These are phyloP conservation scores for Pygoscelis adeliae DNA, from an alignment of 2,113 vertebrate genomes.

Conservation along the genomic window DNA sequence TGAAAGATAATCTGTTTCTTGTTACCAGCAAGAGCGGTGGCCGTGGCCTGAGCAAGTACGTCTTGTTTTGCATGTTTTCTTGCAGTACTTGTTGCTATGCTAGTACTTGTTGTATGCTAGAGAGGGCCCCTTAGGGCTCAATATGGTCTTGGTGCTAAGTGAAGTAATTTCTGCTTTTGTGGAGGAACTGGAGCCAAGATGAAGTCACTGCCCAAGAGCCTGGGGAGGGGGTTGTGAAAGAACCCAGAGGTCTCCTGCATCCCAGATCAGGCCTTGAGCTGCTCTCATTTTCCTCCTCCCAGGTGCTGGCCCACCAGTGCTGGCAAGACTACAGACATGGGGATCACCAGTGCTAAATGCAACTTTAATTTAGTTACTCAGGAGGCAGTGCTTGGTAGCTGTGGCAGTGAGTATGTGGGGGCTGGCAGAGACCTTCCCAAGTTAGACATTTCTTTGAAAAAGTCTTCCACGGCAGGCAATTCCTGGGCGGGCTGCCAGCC, in stretches of 20 bases:
- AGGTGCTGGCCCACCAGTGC: not conserved
- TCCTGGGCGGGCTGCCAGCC: not conserved
- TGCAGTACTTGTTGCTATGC: not conserved
- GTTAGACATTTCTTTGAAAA: not conserved
- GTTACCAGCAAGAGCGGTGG: not conserved
- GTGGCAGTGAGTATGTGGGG: not conserved
- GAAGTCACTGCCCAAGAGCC: not conserved
- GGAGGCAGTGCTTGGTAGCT: not conserved
- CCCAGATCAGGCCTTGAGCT: not conserved
- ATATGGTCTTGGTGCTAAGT: not conserved
- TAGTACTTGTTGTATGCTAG: not conserved
- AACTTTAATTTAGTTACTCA: not conserved
- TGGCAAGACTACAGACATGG: not conserved
- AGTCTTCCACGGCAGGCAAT: not conserved
- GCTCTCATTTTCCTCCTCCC: accelerated
- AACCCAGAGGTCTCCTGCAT: not conserved
- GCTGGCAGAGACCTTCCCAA: not conserved
- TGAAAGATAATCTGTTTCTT: not conserved
- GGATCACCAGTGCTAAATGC: not conserved
- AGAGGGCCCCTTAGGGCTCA: not conserved
- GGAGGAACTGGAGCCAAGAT: not conserved
- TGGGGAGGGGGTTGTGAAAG: not conserved
- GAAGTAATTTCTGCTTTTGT: not conserved
- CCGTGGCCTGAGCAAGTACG: not conserved
- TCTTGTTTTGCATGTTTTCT: not conserved